Evolutionary conservation across 2,113 vertebrate species (phyloP).

Genomic region (Ia io): DNA sequence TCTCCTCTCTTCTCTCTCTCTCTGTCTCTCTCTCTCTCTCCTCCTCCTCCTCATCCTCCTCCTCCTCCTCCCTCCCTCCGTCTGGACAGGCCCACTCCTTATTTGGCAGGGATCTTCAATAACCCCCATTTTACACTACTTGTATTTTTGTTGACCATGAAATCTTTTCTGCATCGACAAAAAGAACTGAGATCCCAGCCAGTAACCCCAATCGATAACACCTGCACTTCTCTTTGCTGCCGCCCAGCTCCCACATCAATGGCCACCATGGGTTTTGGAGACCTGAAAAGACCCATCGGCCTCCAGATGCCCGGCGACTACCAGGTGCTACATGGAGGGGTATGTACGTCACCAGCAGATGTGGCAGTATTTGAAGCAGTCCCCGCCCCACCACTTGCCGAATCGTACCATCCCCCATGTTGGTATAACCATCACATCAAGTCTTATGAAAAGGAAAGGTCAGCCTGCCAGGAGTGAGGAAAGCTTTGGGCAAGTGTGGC

Average conservation of each 20-base stretch:
- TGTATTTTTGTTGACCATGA: no score
- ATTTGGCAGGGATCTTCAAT: no score
- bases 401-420: conserved; percentile 85
- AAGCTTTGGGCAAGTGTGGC: conserved; percentile 91
- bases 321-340: conserved; percentile 95
- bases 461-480: neutral
- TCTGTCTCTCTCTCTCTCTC: no score
- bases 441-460: conserved; percentile 86
- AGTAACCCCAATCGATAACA: no score
- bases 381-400: conserved; percentile 84
- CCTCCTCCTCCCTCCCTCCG: no score
- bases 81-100: no score
- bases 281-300: conserved; percentile 89
- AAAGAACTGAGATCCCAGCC: no score
- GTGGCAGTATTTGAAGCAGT: conserved; percentile 92
- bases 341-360: conserved; percentile 94
- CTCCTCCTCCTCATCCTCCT: no score
- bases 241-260: accelerated
- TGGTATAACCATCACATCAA: conserved; percentile 96
- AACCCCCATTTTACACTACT: no score
- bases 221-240: accelerated
- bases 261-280: conserved; percentile 93
- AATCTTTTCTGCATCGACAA: no score
- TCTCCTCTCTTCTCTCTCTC: no score
- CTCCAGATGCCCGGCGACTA: conserved; percentile 93